A percentile compares a stretch with the other conserved stretches of the same genome.
These are phyloP conservation scores for Clepsis dumicolana DNA, from an alignment of 2,888 invertebrate genomes.

Conservation along the genomic window DNA sequence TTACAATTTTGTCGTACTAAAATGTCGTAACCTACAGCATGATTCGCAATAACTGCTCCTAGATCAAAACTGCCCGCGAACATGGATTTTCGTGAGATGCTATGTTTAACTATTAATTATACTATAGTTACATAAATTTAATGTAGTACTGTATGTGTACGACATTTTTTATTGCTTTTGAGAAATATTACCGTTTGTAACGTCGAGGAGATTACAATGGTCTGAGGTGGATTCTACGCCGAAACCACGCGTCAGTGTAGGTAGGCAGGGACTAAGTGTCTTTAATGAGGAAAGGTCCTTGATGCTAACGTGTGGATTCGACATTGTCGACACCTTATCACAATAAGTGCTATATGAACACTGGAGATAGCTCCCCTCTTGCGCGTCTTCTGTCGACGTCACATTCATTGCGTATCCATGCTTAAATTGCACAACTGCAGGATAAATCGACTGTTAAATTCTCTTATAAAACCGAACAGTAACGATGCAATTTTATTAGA, in stretches of 20 bases:
- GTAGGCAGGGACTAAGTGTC: conserved; percentile 25
- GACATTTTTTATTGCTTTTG: conserved; percentile 40
- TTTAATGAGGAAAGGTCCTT: conserved; percentile 23
- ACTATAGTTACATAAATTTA: conserved; percentile 32
- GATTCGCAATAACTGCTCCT: conserved; percentile 73
- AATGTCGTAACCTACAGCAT: conserved; percentile 78
- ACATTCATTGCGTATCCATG: conserved; percentile 10
- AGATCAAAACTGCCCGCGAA: conserved; percentile 55
- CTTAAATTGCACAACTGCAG: background rate
- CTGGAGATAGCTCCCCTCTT: conserved; percentile 36
- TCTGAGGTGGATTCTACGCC: conserved; percentile 23
- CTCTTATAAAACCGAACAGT: background rate
- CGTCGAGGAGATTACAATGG: conserved; percentile 31
- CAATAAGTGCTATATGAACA: conserved; percentile 42
- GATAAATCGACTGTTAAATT: background rate
- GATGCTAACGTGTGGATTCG: conserved; percentile 24
- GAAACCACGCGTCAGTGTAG: conserved; percentile 24
- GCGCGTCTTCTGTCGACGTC: conserved; percentile 37
- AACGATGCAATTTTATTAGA: background rate
- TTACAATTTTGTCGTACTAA: conserved; percentile 85
- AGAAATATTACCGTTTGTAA: conserved; percentile 29
- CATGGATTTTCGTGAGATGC: conserved; percentile 58
- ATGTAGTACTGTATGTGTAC: conserved; percentile 36
- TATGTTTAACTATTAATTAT: conserved; percentile 41
- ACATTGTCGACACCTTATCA: conserved; percentile 37